Evolutionary conservation across 1,140 invertebrate species (phyloP).

Genomic region (Drosophila serrata): DNA sequence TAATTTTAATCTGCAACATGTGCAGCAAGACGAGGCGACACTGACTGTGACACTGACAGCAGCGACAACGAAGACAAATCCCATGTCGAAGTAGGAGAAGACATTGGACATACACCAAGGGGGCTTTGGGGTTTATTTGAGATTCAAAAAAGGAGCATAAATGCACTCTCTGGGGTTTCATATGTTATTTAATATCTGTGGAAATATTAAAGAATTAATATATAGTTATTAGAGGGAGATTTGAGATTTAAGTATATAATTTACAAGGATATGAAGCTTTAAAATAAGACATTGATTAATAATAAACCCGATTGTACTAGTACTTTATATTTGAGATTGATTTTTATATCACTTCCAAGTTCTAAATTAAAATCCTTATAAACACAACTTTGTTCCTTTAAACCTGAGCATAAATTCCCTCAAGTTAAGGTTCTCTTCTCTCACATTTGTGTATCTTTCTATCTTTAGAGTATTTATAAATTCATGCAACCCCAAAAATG

Average conservation of each 20-base stretch:
- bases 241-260: background rate
- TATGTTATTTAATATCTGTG: background rate
- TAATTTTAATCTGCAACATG: constrained; percentile 69
- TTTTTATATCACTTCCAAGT: background rate
- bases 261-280: background rate
- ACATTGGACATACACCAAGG: constrained; percentile 3
- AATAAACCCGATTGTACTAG: background rate
- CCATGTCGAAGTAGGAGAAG: constrained; percentile 47
- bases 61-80: constrained; percentile 48
- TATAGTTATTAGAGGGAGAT: background rate
- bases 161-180: background rate
- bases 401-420: background rate
- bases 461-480: constrained; percentile 26
- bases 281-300: background rate
- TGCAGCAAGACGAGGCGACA: constrained; percentile 42
- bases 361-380: background rate
- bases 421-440: too few species aligned
- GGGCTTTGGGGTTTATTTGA: constrained; percentile 1
- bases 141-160: constrained; percentile 10
- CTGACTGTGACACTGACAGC: constrained; percentile 23
- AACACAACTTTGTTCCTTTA: background rate
- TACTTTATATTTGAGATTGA: background rate
- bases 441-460: too few species aligned
- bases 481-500: constrained; percentile 4
- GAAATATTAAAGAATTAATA: background rate